Base-by-base conservation (phyloP, 2,888 invertebrate species). In the Cataglyphis rosenhaueri region DNA sequence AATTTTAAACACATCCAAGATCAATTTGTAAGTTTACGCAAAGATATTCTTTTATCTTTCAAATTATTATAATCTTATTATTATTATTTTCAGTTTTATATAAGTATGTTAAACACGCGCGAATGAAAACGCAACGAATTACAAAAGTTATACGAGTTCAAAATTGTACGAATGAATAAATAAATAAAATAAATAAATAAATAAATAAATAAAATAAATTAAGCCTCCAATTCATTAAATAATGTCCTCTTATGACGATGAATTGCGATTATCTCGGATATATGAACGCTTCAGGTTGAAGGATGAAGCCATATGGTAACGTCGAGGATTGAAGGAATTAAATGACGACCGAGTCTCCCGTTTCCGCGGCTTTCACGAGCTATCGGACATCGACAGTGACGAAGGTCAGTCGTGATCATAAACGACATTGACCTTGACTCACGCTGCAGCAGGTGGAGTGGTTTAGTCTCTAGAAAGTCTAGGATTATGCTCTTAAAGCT, bases 381-480 rank as follows among this genome's bases (percentile, higher is more conserved):
- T 82, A 75, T 66, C 82, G 82, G 66, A 65, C 76, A 82, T 75
- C 76, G 61, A 79, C 78, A 79, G 76, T 78, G 71, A 70, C 64
- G 68, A 82, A 82, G 81, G 41, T 83, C 64, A 57, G 38, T 44
- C 29, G 64, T 73, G 74, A 59, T 75, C 78, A 57, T 65, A 74
- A 79, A 79, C 70, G 81, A 59, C 83, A 70, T 81, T 81, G 85
- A 83, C 73, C 83, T 85, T 85, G 81, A 68, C 81, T 73, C 71
- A 55, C 74, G 52, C 75, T 21, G 35, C 44, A 32, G n/a, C 68
- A 79, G 78, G 61, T 70, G 81, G 81, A 81, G 41, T 29, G 65
- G 81, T 70, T 75, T 74, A 55, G 79, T 82, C 79, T 82, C 79
- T 84, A 84, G 84, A 85, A 84, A 85, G 85, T 85, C 85, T 62